These are phyloP conservation scores for Coendou prehensilis DNA, from an alignment of 2,797 vertebrate genomes.

Conservation along the genomic window DNA sequence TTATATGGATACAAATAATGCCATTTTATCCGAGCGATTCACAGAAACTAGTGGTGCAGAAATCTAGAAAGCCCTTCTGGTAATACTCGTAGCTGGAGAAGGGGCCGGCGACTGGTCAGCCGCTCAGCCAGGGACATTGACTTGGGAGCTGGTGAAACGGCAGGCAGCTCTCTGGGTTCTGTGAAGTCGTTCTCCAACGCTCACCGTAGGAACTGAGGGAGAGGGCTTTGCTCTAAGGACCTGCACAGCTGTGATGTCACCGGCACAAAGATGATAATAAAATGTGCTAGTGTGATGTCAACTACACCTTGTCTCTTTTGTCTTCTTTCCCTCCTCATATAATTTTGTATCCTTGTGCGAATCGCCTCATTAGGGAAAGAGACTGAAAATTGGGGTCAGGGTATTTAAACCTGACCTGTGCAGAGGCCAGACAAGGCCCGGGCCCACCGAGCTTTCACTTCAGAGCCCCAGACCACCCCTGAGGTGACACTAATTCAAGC, in stretches of 20 bases:
- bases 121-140: conserved; percentile 69
- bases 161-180: conserved; percentile 84
- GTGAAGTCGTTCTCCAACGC: conserved; percentile 88
- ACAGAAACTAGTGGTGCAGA: conserved; percentile 83
- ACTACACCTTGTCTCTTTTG: conserved; percentile 91
- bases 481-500: conserved; percentile 97
- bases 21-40: conserved; percentile 83
- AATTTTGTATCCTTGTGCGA: conserved; percentile 92
- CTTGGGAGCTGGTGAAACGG: conserved; percentile 84
- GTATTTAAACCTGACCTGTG: conserved; percentile 98
- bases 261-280: conserved; percentile 88
- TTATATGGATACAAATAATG: conserved; percentile 87
- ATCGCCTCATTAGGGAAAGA: conserved; percentile 98
- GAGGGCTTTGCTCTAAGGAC: conserved; percentile 84
- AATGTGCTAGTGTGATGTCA: conserved; percentile 90
- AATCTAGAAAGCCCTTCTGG: conserved; percentile 80
- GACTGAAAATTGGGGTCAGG: conserved; percentile 99
- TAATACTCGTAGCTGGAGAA: conserved; percentile 79
- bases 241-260: conserved; percentile 90
- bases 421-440: conserved; percentile 95
- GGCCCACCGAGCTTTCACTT: conserved; percentile 95
- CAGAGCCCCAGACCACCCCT: conserved; percentile 95
- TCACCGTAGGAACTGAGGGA: conserved; percentile 84
- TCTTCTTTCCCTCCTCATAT: conserved; percentile 87
- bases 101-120: conserved; percentile 73